Evolutionary conservation across 2,888 invertebrate genomes (phyloP).

Genomic region (Agriopis aurantiaria): DNA sequence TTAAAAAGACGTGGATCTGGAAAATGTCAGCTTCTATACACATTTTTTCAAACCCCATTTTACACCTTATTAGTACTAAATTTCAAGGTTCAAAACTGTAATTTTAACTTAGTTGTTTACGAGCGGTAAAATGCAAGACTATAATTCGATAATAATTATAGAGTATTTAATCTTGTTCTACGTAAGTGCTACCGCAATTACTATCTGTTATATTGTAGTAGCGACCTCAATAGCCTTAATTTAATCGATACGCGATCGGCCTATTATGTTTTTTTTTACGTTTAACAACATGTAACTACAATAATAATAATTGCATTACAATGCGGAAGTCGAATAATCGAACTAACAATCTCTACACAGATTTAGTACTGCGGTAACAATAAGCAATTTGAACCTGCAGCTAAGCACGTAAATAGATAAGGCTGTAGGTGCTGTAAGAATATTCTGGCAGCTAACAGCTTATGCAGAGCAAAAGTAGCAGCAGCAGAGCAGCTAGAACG

Average conservation of each 20-base stretch:
- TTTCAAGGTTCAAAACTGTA: constrained; percentile 3
- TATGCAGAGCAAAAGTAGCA: no score
- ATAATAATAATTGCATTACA: constrained; percentile 45
- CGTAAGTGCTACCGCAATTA: constrained; percentile 32
- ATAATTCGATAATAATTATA: constrained; percentile 24
- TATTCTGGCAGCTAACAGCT: no score
- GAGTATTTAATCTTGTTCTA: constrained; percentile 14
- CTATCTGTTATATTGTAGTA: constrained; percentile 26
- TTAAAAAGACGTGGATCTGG: no score
- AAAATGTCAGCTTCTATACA: neutral
- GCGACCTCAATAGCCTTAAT: constrained; percentile 37
- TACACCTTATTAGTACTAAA: neutral
- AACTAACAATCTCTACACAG: constrained; percentile 33
- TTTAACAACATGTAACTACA: constrained; percentile 39
- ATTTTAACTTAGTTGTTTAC: constrained; percentile 3
- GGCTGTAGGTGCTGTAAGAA: no score
- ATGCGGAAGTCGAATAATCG: constrained; percentile 45
- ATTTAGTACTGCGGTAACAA: constrained; percentile 10
- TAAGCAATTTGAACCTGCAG: neutral
- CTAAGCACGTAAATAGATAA: neutral
- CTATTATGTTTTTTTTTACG: constrained; percentile 44
- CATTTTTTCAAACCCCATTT: neutral
- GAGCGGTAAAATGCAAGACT: constrained; percentile 11
- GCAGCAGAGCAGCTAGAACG: no score
- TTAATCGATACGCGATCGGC: constrained; percentile 44